phyloP scores from a whole-genome alignment of 2,113 vertebrate genomes.

The Fulmarus glacialis region DNA sequence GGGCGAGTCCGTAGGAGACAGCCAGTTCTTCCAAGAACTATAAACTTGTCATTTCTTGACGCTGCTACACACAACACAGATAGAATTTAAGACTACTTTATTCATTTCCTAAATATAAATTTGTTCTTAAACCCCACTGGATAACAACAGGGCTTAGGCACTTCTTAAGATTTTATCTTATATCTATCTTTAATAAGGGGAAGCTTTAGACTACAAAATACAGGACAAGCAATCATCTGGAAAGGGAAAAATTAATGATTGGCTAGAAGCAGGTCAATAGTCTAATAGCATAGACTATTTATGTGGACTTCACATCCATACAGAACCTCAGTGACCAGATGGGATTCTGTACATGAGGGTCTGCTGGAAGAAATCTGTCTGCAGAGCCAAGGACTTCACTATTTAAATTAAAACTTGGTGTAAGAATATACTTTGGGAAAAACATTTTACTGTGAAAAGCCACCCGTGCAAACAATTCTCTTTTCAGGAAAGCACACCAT shows the following conservation, averaged over 20 bases:
- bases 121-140: slow-evolving; percentile 39
- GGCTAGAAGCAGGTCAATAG: background rate
- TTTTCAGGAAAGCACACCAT: background rate
- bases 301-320: background rate
- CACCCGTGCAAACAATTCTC: background rate
- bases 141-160: slow-evolving; percentile 49
- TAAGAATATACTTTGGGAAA: background rate
- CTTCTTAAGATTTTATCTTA: slow-evolving; percentile 36
- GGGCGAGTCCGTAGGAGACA: background rate
- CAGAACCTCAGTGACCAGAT: background rate
- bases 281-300: background rate
- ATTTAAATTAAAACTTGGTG: background rate
- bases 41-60: background rate
- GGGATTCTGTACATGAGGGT: background rate
- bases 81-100: background rate
- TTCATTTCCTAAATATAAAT: slow-evolving; percentile 9
- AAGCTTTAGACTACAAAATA: slow-evolving; percentile 12
- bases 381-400: background rate
- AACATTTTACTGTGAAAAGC: background rate
- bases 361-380: background rate
- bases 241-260: background rate
- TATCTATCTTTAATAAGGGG: background rate
- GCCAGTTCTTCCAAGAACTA: background rate
- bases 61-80: background rate
- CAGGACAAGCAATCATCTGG: background rate